phyloP scores from a whole-genome alignment of 92 coral and sea anemone species.

The Paragorgia papillata region DNA sequence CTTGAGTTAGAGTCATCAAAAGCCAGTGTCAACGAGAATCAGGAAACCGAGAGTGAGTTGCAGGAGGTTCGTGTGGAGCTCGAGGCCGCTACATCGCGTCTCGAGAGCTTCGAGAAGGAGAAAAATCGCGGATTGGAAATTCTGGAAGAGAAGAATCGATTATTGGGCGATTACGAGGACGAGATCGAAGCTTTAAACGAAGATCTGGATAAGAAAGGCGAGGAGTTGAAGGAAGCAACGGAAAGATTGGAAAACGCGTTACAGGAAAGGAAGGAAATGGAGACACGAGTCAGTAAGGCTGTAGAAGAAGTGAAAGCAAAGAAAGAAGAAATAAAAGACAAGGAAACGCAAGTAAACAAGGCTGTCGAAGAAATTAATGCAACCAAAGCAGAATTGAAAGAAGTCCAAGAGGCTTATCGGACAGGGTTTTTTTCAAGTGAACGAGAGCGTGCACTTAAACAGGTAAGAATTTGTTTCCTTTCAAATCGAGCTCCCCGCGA shows the following conservation, averaged over 20 bases:
- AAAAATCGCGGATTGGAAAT: constrained; percentile 1
- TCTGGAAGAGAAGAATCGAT: constrained; percentile 5
- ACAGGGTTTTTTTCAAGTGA: background rate
- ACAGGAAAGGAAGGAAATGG: background rate
- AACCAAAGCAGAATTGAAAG: constrained; percentile 4
- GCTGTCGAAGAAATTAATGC: background rate
- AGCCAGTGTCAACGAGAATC: background rate
- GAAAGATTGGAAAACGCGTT: background rate
- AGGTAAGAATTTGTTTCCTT: constrained; percentile 1
- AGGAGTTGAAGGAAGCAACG: constrained; percentile 4
- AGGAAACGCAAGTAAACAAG: background rate
- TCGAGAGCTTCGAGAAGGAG: constrained; percentile 24
- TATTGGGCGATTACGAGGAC: background rate
- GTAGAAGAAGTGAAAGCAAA: constrained; percentile 1
- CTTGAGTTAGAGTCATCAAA: background rate
- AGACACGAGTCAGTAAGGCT: background rate
- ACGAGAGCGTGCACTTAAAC: background rate
- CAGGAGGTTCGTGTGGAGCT: constrained; percentile 14
- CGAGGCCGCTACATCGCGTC: constrained; percentile 10
- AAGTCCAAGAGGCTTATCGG: background rate
- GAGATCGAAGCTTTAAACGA: background rate
- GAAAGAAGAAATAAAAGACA: constrained; percentile 4
- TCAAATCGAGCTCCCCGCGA: no score
- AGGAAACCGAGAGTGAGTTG: background rate
- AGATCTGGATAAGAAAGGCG: background rate